phyloP scores from a whole-genome alignment of 2,113 vertebrate species.

The Rhinichthys klamathensis region DNA sequence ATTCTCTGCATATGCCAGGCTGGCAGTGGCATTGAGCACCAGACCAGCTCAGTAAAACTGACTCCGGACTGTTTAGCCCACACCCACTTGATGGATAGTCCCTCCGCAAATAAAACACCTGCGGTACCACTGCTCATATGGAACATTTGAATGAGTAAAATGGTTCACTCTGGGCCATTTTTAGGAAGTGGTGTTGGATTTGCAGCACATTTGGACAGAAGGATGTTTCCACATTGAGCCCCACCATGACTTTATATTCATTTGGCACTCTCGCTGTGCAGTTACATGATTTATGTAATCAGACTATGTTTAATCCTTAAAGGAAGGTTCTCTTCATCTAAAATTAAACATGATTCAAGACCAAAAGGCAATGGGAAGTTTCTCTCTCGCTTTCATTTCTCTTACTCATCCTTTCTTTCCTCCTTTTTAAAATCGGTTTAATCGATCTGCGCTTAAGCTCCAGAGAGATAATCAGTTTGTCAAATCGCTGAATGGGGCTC shows the following conservation, averaged over 20 bases:
- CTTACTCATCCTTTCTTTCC: slow-evolving; percentile 10
- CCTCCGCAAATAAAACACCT: not conserved
- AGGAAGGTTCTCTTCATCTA: slow-evolving; percentile 32
- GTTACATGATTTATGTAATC: slow-evolving; percentile 38
- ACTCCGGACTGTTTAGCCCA: slow-evolving; percentile 1
- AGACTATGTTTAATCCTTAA: slow-evolving; percentile 15
- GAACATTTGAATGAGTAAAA: slow-evolving; percentile 14
- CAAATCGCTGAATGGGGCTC: slow-evolving; percentile 62
- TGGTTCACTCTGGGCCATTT: not conserved
- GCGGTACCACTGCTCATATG: not conserved
- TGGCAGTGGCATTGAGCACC: not conserved
- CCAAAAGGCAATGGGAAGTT: slow-evolving; percentile 37
- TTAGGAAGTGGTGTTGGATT: not conserved
- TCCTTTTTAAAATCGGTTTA: slow-evolving; percentile 53
- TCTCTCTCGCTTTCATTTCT: not conserved
- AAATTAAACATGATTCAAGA: slow-evolving; percentile 30
- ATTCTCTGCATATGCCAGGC: not conserved
- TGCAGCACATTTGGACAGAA: not conserved
- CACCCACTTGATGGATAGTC: slow-evolving; percentile 1
- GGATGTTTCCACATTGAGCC: not conserved
- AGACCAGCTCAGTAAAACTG: slow-evolving; percentile 29
- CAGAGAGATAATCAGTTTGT: slow-evolving; percentile 68
- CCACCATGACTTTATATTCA: slow-evolving; percentile 18
- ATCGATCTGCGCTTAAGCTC: slow-evolving; percentile 63
- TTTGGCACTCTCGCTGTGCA: not conserved